phyloP scores from a whole-genome alignment of 2,888 invertebrate species.

The Philonicus albiceps region DNA sequence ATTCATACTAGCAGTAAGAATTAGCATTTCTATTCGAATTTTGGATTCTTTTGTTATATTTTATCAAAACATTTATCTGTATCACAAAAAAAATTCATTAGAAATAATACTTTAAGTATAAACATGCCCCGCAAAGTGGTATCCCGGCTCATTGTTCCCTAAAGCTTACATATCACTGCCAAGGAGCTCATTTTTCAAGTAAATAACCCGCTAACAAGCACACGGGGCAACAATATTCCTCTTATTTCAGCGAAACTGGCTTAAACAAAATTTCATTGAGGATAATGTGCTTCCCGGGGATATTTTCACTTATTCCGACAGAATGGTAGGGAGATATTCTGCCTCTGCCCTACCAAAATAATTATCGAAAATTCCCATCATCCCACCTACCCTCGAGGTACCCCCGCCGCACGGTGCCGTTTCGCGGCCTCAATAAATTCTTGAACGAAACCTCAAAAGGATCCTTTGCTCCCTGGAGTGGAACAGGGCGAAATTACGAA shows the following conservation, averaged over 20 bases:
- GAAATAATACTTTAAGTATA: neutral
- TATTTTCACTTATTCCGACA: neutral
- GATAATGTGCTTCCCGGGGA: neutral
- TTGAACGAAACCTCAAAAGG: constrained; percentile 33
- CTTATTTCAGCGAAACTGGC: neutral
- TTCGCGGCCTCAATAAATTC: constrained; percentile 23
- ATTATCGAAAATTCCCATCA: constrained; percentile 25
- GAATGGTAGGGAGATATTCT: neutral
- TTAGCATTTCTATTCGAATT: no score
- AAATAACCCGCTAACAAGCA: neutral
- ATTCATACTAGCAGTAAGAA: no score
- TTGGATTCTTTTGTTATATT: neutral
- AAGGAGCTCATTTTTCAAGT: neutral
- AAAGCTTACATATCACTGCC: neutral
- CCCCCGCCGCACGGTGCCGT: neutral
- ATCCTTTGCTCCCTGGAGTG: constrained; percentile 19
- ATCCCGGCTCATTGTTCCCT: neutral
- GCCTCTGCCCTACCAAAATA: neutral
- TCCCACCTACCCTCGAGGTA: neutral
- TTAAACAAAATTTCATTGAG: neutral
- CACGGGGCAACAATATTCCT: neutral
- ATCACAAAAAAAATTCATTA: neutral
- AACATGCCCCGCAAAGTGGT: neutral
- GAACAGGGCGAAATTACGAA: constrained; percentile 41
- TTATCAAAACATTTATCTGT: neutral